Conservation (phyloP, 1,140 invertebrate species). For the Drosophila baimaii region DNA sequence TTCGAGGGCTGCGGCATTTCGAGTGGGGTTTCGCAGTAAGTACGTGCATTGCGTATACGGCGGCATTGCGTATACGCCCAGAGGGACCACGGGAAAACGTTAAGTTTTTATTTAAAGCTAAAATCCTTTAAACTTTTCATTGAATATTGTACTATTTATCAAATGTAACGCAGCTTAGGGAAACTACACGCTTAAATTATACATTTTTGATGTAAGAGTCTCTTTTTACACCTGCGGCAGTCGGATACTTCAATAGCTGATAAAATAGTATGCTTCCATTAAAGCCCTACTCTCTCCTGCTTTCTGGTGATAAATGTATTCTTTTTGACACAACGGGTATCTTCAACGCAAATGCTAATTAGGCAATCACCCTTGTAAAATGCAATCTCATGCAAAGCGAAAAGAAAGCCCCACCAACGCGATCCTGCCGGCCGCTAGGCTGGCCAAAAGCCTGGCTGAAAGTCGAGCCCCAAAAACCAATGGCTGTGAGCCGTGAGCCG, state of each 20-base stretch:
- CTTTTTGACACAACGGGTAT: neutral
- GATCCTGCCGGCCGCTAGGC: constrained; percentile 22
- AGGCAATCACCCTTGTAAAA: constrained; percentile 38
- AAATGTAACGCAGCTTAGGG: too few species aligned
- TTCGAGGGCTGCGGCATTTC: constrained; percentile 16
- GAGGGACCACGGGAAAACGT: neutral
- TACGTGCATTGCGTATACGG: constrained; percentile 25
- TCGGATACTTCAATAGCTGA: too few species aligned
- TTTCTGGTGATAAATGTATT: neutral
- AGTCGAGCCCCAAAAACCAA: constrained; percentile 1
- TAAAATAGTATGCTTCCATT: too few species aligned
- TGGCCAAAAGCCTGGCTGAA: neutral
- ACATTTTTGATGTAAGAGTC: neutral
- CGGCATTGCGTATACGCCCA: constrained; percentile 26
- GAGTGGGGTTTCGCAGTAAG: neutral
- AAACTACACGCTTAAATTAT: too few species aligned
- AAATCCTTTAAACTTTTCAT: too few species aligned
- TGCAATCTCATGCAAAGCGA: constrained; percentile 31
- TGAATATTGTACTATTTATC: neutral
- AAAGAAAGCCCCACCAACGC: constrained; percentile 7
- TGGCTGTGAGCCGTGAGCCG: constrained; percentile 11
- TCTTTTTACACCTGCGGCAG: too few species aligned
- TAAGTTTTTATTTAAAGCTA: neutral
- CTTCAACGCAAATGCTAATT: constrained; percentile 35
- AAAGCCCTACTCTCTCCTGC: too few species aligned